phyloP scores from a whole-genome alignment of 2,888 invertebrate species.

The Chorisops tibialis region DNA sequence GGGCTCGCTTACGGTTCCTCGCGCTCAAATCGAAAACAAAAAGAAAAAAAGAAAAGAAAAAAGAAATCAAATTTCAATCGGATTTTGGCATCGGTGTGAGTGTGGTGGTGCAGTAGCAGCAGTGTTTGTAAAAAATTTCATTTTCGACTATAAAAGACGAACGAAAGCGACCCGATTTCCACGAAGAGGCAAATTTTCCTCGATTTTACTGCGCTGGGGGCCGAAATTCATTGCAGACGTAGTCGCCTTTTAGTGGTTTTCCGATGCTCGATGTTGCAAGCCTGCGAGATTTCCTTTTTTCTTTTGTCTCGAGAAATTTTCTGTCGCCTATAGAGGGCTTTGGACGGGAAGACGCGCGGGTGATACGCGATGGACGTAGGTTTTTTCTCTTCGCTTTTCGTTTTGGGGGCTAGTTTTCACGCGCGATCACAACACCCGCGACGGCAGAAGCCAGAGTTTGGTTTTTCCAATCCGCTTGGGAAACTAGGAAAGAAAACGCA shows the following conservation, averaged over 20 bases:
- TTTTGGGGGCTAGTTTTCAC: too few species aligned
- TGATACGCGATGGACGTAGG: too few species aligned
- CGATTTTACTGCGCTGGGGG: neutral
- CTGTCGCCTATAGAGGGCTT: too few species aligned
- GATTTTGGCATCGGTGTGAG: conserved; percentile 10
- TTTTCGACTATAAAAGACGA: conserved; percentile 15
- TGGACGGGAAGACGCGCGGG: too few species aligned
- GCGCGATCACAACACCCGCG: too few species aligned
- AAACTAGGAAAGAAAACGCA: too few species aligned
- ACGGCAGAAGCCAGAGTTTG: too few species aligned
- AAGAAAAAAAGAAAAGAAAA: conserved; percentile 10
- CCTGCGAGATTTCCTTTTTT: too few species aligned
- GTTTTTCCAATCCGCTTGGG: too few species aligned
- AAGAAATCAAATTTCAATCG: conserved; percentile 10
- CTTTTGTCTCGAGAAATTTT: too few species aligned
- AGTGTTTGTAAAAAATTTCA: conserved; percentile 9
- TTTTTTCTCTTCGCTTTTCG: too few species aligned
- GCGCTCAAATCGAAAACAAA: neutral
- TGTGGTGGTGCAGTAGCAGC: conserved; percentile 7
- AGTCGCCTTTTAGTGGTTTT: neutral
- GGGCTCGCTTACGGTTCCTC: neutral
- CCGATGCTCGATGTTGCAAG: too few species aligned
- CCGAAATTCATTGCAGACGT: conserved; percentile 12
- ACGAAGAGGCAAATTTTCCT: neutral
- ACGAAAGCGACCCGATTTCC: conserved; percentile 1